These are phyloP conservation scores for Magallana angulata DNA, from an alignment of 1,140 invertebrate genomes.

Conservation along the genomic window DNA sequence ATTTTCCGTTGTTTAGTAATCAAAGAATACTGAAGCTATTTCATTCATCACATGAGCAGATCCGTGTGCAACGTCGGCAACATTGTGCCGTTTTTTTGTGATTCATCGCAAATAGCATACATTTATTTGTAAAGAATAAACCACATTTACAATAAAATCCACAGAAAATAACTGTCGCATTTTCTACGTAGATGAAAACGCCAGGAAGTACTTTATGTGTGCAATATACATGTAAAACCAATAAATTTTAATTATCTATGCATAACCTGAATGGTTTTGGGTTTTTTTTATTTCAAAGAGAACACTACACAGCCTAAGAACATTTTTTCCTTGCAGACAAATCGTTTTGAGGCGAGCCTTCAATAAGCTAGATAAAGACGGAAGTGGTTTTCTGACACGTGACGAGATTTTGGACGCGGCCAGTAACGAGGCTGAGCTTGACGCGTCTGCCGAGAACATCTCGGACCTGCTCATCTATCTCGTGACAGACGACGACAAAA, in stretches of 20 bases:
- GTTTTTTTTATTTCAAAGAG: neutral
- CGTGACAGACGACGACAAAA: slow-evolving; percentile 65
- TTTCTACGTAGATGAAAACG: no score
- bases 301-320: no score
- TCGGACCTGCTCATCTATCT: slow-evolving; percentile 65
- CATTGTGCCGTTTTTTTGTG: no score
- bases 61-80: no score
- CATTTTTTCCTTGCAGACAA: slow-evolving; percentile 57
- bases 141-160: neutral
- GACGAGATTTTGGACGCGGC: slow-evolving; percentile 67
- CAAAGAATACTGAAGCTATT: neutral
- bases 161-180: no score
- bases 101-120: no score
- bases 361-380: slow-evolving; percentile 68
- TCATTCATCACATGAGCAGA: no score
- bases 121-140: neutral
- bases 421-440: slow-evolving; percentile 61
- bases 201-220: no score
- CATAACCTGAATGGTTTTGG: no score
- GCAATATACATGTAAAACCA: no score
- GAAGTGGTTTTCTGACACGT: slow-evolving; percentile 68
- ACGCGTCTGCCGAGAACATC: slow-evolving; percentile 67
- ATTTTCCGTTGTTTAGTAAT: neutral
- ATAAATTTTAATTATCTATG: no score
- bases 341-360: slow-evolving; percentile 70